Base-by-base conservation (phyloP, 2,113 vertebrate species). In the Megaceryle torquata region DNA sequence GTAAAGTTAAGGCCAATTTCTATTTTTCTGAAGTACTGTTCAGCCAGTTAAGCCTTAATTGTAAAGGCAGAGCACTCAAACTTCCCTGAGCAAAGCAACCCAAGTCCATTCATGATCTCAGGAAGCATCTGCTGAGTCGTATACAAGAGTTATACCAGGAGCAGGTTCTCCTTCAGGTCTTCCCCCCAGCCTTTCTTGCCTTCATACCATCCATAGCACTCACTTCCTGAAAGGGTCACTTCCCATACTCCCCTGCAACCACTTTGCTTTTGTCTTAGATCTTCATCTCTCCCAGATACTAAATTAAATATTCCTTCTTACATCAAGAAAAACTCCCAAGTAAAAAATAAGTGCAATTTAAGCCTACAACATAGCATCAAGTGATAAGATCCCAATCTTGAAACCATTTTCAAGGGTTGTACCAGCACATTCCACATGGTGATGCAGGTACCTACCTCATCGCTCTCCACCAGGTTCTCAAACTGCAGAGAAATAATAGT, bases 401-500 rank as follows among this genome's bases (percentile, higher is more conserved):
- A 29, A 69, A 88, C 2, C 11, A 22, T 25, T 91, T 71, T 43
- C 18, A 88, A 46, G 51, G 70, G 11, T 8, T 56, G 25, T n/a
- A 74, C 0, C 3, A 35, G 39, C 64, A 71, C 15, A 15, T 71
- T 43, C 70, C 64, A 82, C 25, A 6, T 11, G 16, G 41, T 35
- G 13, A 84, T 37, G 51, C 50, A 75, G 83, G 70, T 95, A 97
- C 98, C 93, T 96, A 98, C 98, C 94, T 98, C 98, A 97, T 98
- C 98, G 57, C 98, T 98, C 96, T 98, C 98, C 95, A 98, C 98
- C 13, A 98, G 96, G 93, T 98, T 98, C 91, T 98, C 98, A 98
- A 98, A 98, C 98, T 98, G 97, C 87, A 97, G 89, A 88, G 43
- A 96, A n/a, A 95, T 95, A 67, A 29, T 41, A 39, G 0, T 33